phyloP scores from a whole-genome alignment of 2,888 invertebrate genomes.

The Lacanobia oleracea region DNA sequence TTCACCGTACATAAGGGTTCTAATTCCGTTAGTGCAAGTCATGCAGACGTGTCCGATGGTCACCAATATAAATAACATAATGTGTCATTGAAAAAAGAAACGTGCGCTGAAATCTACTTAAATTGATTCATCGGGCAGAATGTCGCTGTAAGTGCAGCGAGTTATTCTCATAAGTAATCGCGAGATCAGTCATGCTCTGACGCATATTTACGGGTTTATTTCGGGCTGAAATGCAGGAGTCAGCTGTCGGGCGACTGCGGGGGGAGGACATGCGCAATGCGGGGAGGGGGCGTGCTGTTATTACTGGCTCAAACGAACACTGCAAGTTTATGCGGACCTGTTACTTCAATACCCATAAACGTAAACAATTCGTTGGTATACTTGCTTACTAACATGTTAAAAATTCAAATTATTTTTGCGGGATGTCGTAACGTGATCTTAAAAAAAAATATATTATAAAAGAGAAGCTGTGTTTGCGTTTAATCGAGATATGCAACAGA shows the following conservation, averaged over 20 bases:
- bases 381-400: constrained; percentile 10
- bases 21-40: constrained; percentile 38
- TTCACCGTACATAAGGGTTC: not conserved
- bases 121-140: constrained; percentile 72
- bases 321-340: constrained; percentile 59
- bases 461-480: too few species aligned
- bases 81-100: constrained; percentile 65
- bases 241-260: constrained; percentile 63
- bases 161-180: constrained; percentile 72
- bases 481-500: too few species aligned
- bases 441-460: not conserved
- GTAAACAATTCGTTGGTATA: constrained; percentile 37
- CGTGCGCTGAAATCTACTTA: constrained; percentile 45
- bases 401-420: constrained; percentile 8
- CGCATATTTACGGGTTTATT: constrained; percentile 77
- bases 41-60: constrained; percentile 31
- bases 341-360: constrained; percentile 46
- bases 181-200: constrained; percentile 75
- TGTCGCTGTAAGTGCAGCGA: constrained; percentile 66
- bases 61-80: constrained; percentile 44
- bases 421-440: not conserved
- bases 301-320: constrained; percentile 62
- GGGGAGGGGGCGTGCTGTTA: constrained; percentile 59
- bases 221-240: constrained; percentile 75
- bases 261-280: constrained; percentile 42